A percentile compares a stretch with the other conserved stretches of the same genome.
Evolutionary conservation across 2,797 vertebrate genomes (phyloP).

Genomic region (Falco biarmicus): DNA sequence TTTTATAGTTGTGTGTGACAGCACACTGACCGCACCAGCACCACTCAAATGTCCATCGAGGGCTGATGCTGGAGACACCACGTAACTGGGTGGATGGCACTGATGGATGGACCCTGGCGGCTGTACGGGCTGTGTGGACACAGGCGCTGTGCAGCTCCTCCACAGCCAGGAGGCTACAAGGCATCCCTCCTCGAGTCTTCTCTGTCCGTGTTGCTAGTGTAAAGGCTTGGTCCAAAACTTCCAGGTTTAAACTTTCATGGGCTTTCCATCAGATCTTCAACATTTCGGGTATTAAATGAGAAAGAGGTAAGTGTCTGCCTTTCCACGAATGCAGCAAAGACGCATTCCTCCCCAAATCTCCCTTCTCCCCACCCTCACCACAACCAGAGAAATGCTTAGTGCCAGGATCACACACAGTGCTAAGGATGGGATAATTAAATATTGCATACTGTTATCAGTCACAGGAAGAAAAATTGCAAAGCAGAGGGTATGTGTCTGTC

Average conservation of each 20-base stretch:
- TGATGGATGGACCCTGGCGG: background rate
- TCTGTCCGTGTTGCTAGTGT: background rate
- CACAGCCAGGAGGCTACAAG: background rate
- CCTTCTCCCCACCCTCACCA: background rate
- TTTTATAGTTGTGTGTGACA: background rate
- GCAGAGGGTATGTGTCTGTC: background rate
- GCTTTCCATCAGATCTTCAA: background rate
- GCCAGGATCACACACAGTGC: background rate
- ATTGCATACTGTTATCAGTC: background rate
- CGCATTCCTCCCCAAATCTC: background rate
- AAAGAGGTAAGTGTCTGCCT: background rate
- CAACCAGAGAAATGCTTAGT: conserved; percentile 2
- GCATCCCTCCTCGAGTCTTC: background rate
- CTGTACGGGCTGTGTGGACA: background rate
- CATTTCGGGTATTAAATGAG: background rate
- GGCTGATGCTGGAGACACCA: background rate
- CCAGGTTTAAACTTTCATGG: background rate
- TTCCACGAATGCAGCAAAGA: accelerated
- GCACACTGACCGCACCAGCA: accelerated
- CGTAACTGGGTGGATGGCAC: background rate
- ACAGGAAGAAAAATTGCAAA: background rate
- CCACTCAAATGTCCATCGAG: background rate
- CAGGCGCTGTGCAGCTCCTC: background rate
- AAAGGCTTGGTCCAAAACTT: background rate
- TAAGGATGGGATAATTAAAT: background rate